Base-by-base conservation (phyloP, 1,140 invertebrate genomes). In the Aphidius gifuensis region DNA sequence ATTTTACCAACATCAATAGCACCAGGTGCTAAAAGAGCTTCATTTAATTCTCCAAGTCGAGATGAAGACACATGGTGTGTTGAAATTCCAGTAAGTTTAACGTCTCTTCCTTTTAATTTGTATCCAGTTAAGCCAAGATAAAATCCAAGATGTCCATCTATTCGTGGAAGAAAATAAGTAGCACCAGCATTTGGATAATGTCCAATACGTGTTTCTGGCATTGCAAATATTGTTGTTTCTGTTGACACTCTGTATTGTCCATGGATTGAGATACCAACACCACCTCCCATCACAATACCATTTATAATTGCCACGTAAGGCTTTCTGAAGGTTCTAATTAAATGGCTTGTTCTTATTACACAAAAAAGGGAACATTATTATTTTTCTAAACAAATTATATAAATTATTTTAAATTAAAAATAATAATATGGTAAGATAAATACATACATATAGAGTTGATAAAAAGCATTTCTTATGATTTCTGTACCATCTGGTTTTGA, bases 261-360 rank as follows among this genome's bases (percentile, higher is more conserved):
- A 83, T 99, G 96, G 3, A 99, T 90, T 54, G 96, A 98, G 47
- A 99, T 74, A n/a, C 98, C 97, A 61, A 97, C 90, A 47, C 98
- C 98, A 56, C 97, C 98, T 59, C 97, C 98, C 98, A 99, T 99
- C 5, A 94, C 96, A 63, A 99, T 98, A 6, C 97, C 97, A 86
- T 98, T 87, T 62, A 98, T 94, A 42, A 98, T 73, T 21, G 97
- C 94, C 62, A 99, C 84, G 78, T 96, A 98, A 32, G 97, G 97
- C 61, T 93, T 90, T 74, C 88, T 88, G 62, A 93, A 92, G 60
- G 88, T 92, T 57, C 93, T 95, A 74, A 98, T 97, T 7, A 94
- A 77, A 70, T 93, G 86, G 80, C 16, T 16, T 16, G 16, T 0
- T 16, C 16, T 16, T 16, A 16, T 16, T 16, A 16, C 0, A 16